These are phyloP conservation scores for Lochmaea capreae DNA, from an alignment of 2,888 invertebrate species.

Conservation along the genomic window DNA sequence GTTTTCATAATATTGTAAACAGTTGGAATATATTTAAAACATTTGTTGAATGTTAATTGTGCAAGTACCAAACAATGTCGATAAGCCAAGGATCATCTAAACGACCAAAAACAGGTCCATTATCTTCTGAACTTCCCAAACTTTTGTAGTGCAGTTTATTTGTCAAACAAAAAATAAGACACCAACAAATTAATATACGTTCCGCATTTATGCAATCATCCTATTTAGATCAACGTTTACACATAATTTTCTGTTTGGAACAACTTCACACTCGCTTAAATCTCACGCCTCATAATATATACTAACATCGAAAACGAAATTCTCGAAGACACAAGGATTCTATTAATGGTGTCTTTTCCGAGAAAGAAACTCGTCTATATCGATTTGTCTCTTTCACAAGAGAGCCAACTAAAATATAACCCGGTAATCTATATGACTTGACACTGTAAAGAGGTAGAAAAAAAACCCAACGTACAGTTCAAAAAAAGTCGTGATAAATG, in stretches of 20 bases:
- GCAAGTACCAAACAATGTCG: too few species aligned
- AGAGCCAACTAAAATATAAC: background rate
- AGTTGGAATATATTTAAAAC: too few species aligned
- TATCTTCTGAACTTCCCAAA: too few species aligned
- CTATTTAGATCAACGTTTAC: background rate
- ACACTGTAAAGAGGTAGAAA: background rate
- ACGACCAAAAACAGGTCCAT: too few species aligned
- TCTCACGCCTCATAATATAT: slow-evolving; percentile 10
- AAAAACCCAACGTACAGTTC: background rate
- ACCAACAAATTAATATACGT: too few species aligned
- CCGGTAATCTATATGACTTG: slow-evolving; percentile 1
- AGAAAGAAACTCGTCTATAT: slow-evolving; percentile 11
- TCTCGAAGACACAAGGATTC: slow-evolving; percentile 5
- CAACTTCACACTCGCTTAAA: slow-evolving; percentile 10
- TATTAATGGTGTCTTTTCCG: slow-evolving; percentile 10
- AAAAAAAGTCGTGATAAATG: slow-evolving; percentile 5
- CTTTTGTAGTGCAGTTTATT: too few species aligned
- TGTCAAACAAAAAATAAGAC: too few species aligned
- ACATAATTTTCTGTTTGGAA: background rate
- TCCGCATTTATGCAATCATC: too few species aligned
- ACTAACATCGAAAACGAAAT: background rate
- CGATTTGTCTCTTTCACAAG: slow-evolving; percentile 21
- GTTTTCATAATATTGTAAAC: too few species aligned
- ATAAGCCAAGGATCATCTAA: too few species aligned
- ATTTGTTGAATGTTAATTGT: too few species aligned